phyloP scores from a whole-genome alignment of 2,888 invertebrate species.

The Neocrepidodera transversa region DNA sequence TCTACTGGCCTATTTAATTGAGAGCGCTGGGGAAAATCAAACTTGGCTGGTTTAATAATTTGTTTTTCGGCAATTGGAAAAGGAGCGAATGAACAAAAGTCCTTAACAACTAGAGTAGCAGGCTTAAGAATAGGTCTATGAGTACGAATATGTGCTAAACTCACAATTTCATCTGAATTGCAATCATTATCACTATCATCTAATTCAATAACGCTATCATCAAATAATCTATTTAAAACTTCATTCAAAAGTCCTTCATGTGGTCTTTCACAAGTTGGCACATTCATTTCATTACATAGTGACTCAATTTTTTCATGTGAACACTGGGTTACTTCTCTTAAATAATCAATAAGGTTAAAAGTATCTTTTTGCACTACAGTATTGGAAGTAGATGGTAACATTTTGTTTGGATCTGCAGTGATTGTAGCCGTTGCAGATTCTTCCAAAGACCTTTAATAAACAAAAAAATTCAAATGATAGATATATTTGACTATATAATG shows the following conservation, averaged over 20 bases:
- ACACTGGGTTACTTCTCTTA: constrained; percentile 12
- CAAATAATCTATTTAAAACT: constrained; percentile 11
- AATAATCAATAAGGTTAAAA: not conserved
- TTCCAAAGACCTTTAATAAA: not conserved
- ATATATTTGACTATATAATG: no score
- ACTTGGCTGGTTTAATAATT: not conserved
- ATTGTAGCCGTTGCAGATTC: no score
- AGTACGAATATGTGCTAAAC: no score
- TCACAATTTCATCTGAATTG: no score
- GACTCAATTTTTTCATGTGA: constrained; percentile 9
- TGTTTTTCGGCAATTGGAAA: no score
- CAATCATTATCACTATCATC: constrained; percentile 15
- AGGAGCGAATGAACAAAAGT: no score
- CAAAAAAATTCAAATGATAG: no score
- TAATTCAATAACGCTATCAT: constrained; percentile 10
- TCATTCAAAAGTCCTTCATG: not conserved
- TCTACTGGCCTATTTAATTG: not conserved
- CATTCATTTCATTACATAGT: not conserved
- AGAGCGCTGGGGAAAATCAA: not conserved
- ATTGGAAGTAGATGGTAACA: not conserved
- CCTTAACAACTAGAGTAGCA: no score
- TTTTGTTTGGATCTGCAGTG: not conserved
- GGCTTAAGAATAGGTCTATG: not conserved
- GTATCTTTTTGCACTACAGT: not conserved
- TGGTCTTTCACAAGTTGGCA: constrained; percentile 1